Evolutionary conservation across 2,113 vertebrate genomes (phyloP).

Genomic region (Eulacestoma nigropectus): DNA sequence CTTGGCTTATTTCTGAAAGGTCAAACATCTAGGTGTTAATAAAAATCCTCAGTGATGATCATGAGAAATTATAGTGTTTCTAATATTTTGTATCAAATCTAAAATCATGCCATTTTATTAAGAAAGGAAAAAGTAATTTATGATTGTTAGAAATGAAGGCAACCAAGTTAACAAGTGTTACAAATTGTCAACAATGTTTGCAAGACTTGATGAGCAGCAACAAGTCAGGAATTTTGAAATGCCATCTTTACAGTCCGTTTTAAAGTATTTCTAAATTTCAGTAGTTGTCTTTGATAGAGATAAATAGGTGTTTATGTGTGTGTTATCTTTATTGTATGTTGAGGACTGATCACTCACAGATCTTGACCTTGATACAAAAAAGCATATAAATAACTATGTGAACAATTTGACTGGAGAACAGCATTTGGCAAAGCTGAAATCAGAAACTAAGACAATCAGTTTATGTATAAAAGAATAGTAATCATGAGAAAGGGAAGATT

Average conservation of each 20-base stretch:
- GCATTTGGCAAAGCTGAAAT: not conserved
- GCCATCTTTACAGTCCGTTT: not conserved
- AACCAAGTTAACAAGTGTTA: not conserved
- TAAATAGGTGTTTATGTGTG: not conserved
- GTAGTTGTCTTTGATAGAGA: not conserved
- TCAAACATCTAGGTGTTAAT: not conserved
- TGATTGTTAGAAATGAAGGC: not conserved
- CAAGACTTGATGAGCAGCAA: not conserved
- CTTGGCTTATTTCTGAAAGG: not conserved
- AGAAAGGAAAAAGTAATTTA: not conserved
- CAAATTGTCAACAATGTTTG: not conserved
- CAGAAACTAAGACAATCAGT: not conserved
- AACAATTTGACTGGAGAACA: not conserved
- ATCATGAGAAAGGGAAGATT: not conserved
- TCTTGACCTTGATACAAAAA: not conserved
- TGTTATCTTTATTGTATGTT: not conserved
- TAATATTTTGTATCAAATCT: not conserved
- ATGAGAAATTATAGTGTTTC: not conserved
- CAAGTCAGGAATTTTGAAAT: not conserved
- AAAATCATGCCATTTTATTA: not conserved
- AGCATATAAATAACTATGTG: not conserved
- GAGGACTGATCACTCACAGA: not conserved
- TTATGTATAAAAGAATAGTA: not conserved
- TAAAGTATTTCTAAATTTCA: not conserved
- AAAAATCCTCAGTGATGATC: not conserved